Percentiles rank a stretch among this genome's conserved stretches.
Evolutionary conservation across 2,888 invertebrate species (phyloP).

Genomic region (Euplagia quadripunctaria): DNA sequence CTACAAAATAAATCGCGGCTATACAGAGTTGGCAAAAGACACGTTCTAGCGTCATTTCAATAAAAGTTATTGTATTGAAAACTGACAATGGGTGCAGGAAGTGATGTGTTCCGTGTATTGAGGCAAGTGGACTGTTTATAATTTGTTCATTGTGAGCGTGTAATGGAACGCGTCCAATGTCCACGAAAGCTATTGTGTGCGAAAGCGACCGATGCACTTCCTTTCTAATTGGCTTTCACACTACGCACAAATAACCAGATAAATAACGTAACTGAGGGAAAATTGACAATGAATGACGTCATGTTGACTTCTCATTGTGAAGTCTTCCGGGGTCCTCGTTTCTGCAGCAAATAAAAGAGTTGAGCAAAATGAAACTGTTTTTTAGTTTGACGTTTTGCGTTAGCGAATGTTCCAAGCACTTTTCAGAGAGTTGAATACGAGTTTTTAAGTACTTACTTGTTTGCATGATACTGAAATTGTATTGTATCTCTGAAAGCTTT

Average conservation of each 20-base stretch:
- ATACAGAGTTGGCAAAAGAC: slow-evolving; percentile 73
- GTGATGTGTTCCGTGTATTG: slow-evolving; percentile 82
- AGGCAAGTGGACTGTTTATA: slow-evolving; percentile 87
- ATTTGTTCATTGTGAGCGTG: slow-evolving; percentile 82
- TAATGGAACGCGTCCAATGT: slow-evolving; percentile 77
- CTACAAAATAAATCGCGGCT: slow-evolving; percentile 78
- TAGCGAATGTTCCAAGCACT: not conserved
- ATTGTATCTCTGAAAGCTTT: not conserved
- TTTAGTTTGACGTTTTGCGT: slow-evolving; percentile 13
- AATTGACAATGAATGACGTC: slow-evolving; percentile 39
- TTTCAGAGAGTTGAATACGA: slow-evolving; percentile 7
- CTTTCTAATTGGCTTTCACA: slow-evolving; percentile 81
- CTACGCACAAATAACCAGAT: slow-evolving; percentile 60
- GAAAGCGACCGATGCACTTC: slow-evolving; percentile 66
- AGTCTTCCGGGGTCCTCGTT: slow-evolving; percentile 25
- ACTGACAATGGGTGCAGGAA: slow-evolving; percentile 85
- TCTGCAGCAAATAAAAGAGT: slow-evolving; percentile 34
- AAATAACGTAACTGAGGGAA: slow-evolving; percentile 50
- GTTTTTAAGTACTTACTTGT: slow-evolving; percentile 3
- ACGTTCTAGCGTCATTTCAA: slow-evolving; percentile 84
- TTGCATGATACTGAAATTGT: not conserved
- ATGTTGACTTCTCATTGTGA: slow-evolving; percentile 35
- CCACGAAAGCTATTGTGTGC: slow-evolving; percentile 70
- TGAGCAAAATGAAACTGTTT: slow-evolving; percentile 25
- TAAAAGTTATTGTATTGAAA: slow-evolving; percentile 86